Conservation (phyloP, 2,113 vertebrate genomes). For the Candoia aspera region DNA sequence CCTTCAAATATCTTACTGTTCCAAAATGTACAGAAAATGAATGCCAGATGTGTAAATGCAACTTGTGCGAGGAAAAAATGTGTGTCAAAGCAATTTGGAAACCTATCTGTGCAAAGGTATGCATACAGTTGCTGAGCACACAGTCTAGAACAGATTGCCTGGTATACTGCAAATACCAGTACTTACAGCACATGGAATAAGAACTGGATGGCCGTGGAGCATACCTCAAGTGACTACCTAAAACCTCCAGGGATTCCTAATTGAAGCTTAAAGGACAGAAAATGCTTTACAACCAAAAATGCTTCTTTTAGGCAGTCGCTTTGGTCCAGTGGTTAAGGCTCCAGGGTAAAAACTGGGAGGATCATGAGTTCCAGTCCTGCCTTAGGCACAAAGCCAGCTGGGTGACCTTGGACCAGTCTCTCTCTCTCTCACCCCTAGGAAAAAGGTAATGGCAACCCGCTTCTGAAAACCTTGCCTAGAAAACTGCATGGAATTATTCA, state of each 20-base stretch:
- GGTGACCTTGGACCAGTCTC: not conserved
- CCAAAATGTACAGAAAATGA: not conserved
- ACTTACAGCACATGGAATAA: conserved; percentile 14
- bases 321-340: not conserved
- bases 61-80: conserved; percentile 1
- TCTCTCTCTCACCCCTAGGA: not conserved
- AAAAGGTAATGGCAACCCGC: not conserved
- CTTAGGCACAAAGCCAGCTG: not conserved
- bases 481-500: not conserved
- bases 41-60: conserved; percentile 5
- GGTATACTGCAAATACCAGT: not conserved
- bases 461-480: not conserved
- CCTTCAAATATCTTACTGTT: not conserved
- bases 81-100: conserved; percentile 15
- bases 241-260: not conserved
- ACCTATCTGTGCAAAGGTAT: conserved; percentile 20
- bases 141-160: conserved; percentile 3
- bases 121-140: not conserved
- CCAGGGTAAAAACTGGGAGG: not conserved
- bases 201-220: not conserved
- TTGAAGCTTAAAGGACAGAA: not conserved
- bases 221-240: not conserved
- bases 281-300: not conserved
- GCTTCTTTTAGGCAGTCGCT: not conserved
- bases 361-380: not conserved